phyloP scores from a whole-genome alignment of 1,140 invertebrate genomes.

The Calephelis nemesis region DNA sequence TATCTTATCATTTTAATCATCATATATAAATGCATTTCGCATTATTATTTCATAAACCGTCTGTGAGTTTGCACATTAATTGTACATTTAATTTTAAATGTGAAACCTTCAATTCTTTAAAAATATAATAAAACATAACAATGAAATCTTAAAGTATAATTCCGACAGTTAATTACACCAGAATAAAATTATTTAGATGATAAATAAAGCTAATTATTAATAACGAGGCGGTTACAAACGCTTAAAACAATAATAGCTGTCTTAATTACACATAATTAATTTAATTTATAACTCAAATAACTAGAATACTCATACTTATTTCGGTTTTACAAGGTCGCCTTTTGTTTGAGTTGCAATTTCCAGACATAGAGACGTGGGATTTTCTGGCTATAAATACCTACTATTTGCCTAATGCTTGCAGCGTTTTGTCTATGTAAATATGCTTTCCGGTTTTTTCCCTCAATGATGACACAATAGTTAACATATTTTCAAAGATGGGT shows the following conservation, averaged over 20 bases:
- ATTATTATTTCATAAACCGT: constrained; percentile 3
- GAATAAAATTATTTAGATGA: constrained; percentile 15
- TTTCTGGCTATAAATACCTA: not conserved
- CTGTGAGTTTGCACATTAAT: constrained; percentile 2
- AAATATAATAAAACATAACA: constrained; percentile 10
- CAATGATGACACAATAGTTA: too few species aligned
- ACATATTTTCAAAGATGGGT: too few species aligned
- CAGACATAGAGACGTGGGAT: not conserved
- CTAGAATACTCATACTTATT: constrained; percentile 16
- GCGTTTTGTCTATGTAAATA: too few species aligned
- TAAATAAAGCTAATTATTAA: constrained; percentile 18
- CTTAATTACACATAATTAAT: constrained; percentile 19
- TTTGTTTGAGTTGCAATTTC: not conserved
- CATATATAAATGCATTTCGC: constrained; percentile 3
- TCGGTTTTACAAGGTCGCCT: constrained; percentile 15
- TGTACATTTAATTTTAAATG: constrained; percentile 4
- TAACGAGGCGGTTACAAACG: constrained; percentile 17
- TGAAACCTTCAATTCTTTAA: constrained; percentile 15
- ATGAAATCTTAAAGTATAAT: constrained; percentile 11
- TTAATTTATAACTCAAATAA: constrained; percentile 15
- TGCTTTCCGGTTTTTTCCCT: too few species aligned
- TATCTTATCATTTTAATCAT: not conserved
- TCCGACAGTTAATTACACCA: constrained; percentile 3
- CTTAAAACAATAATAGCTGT: constrained; percentile 6
- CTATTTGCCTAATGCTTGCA: too few species aligned